Base-by-base conservation (phyloP, 2,888 invertebrate species). In the Pachliopta kotzebuea region DNA sequence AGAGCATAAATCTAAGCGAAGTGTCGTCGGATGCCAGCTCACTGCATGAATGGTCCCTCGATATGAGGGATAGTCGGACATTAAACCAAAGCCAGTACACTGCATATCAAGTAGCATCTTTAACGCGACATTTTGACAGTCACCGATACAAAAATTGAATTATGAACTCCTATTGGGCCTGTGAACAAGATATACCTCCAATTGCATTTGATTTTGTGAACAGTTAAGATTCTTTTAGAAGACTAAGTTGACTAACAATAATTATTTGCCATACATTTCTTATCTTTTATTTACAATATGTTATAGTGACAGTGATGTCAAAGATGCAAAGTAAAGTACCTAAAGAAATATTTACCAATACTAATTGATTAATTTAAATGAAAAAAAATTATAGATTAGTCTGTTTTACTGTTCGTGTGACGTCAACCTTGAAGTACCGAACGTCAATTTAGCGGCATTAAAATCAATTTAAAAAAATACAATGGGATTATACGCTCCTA, bases 401-500 rank as follows among this genome's bases (percentile, higher is more conserved):
- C 81, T 79, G 76, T 78, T 77, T 79, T 80, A 82, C 76, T 74
- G 80, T 84, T 84, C 83, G 80, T 77, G 81, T 68, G 66, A 68
- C 65, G 63, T 61, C 62, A 23, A 61, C 68, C 62, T 73, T 66
- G 66, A 66, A 63, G 64, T 65, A 62, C 72, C 78, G 79, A 79
- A 83, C 80, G 82, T 85, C 84, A 82, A 85, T 84, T 85, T 84
- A 80, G 83, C 84, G 85, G 85, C 81, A 77, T 71, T 76, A 75
- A 76, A 79, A 76, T 70, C 75, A 71, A 76, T 77, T 78, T 76
- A 78, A 79, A 87, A 88, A 88, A 89, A 85, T 76, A 90, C 89
- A 90, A 90, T 90, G 81, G 89, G 76, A 86, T 90, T 90, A 89
- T 87, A 78, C 86, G 78, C 80, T 78, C 85, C 85, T 88, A 90